These are phyloP conservation scores for Zosterops japonicus DNA, from an alignment of 2,113 vertebrate species.

Conservation along the genomic window DNA sequence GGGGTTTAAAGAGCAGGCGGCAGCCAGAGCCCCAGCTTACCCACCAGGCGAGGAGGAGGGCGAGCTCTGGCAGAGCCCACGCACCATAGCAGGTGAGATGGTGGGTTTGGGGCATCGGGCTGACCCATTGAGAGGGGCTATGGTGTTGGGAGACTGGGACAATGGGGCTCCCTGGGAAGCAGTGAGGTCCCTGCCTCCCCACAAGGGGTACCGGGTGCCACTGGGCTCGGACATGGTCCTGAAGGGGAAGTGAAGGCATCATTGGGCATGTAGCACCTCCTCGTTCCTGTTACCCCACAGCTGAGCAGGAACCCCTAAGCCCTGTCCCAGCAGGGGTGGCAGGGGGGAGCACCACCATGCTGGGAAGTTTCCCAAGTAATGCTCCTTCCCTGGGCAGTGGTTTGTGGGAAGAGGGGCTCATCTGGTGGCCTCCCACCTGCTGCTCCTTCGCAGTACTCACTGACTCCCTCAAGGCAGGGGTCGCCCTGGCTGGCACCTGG, in stretches of 20 bases:
- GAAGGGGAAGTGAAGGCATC: background rate
- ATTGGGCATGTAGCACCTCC: fast-evolving
- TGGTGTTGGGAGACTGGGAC: fast-evolving
- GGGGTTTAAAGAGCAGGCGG: conserved; percentile 43
- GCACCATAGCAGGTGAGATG: background rate
- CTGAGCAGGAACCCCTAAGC: background rate
- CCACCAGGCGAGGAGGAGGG: background rate
- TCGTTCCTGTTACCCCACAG: background rate
- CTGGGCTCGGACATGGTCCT: fast-evolving
- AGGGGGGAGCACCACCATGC: fast-evolving
- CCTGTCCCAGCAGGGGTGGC: fast-evolving
- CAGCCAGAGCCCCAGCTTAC: background rate
- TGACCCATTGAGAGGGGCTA: fast-evolving
- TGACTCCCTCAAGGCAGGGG: background rate
- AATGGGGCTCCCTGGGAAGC: background rate
- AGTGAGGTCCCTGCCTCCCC: background rate
- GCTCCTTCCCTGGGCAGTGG: background rate
- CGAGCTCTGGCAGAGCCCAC: background rate
- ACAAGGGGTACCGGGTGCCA: background rate
- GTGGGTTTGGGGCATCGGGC: background rate
- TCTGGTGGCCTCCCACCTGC: background rate
- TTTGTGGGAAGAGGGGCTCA: background rate
- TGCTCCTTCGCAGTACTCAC: fast-evolving
- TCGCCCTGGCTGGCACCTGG: background rate
- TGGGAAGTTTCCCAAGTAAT: background rate